Percentiles rank a stretch among this genome's conserved stretches.
Evolutionary conservation across 1,140 invertebrate genomes (phyloP).

Genomic region (Sweltsa coloradensis): DNA sequence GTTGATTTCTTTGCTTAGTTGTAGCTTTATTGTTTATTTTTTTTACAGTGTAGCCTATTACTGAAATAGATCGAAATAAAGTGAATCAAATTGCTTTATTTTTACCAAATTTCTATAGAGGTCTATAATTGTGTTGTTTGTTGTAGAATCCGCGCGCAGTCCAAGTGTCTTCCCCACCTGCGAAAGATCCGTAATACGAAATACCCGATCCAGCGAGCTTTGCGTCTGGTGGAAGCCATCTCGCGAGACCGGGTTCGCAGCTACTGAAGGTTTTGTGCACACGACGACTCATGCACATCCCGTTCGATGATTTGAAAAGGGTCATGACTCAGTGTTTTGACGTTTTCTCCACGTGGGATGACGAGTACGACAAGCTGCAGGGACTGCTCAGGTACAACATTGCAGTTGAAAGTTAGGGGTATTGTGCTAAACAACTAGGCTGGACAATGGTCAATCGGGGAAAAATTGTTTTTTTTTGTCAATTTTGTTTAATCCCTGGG

Average conservation of each 20-base stretch:
- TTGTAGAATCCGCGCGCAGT: conserved; percentile 85
- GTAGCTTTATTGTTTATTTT: too few relatives aligned
- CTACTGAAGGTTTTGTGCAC: conserved; percentile 88
- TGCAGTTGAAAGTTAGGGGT: too few relatives aligned
- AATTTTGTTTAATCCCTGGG: too few relatives aligned
- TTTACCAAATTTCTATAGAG: too few relatives aligned
- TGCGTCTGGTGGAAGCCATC: conserved; percentile 93
- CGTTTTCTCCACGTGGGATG: conserved; percentile 95
- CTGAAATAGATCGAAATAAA: conserved; percentile 87
- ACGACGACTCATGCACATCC: conserved; percentile 93
- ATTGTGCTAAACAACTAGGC: too few relatives aligned
- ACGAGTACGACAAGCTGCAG: conserved; percentile 97
- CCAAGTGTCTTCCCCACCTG: conserved; percentile 84
- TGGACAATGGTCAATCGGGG: too few relatives aligned
- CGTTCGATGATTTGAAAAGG: conserved; percentile 97
- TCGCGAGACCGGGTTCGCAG: conserved; percentile 85
- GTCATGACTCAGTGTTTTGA: conserved; percentile 94
- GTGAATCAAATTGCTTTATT: too few relatives aligned
- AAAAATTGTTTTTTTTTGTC: too few relatives aligned
- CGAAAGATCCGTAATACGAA: conserved; percentile 94
- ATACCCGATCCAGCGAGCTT: conserved; percentile 89
- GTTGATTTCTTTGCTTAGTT: too few relatives aligned
- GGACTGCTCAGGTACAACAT: conserved; percentile 70
- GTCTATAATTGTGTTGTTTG: too few relatives aligned
- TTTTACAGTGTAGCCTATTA: too few relatives aligned